Evolutionary conservation across 1,140 invertebrate species (phyloP).

Genomic region (Babylonia areolata): DNA sequence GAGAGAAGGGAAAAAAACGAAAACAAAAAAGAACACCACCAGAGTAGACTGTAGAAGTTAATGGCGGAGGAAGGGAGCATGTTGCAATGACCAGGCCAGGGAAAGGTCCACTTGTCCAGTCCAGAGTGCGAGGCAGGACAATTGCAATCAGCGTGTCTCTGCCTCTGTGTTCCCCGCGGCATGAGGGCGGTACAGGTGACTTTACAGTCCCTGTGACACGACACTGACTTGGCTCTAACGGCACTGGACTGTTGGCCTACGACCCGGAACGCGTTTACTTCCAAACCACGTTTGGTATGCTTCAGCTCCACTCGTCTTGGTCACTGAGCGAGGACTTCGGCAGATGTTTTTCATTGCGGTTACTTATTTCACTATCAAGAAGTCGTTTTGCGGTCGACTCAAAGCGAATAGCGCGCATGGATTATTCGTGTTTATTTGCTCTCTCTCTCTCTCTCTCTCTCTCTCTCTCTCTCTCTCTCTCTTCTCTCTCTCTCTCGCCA

Average conservation of each 20-base stretch:
- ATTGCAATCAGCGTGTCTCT: conserved; percentile 23
- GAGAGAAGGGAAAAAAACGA: too few relatives aligned
- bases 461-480: conserved; percentile 31
- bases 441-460: conserved; percentile 1
- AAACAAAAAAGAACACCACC: neutral
- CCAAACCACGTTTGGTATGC: too few relatives aligned
- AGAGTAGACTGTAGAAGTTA: neutral
- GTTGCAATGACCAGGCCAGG: neutral
- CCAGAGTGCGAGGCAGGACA: neutral
- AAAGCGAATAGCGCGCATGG: too few relatives aligned
- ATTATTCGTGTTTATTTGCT: neutral
- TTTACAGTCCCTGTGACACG: neutral
- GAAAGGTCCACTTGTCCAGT: conserved; percentile 5
- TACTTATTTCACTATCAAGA: too few relatives aligned
- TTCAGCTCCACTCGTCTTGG: too few relatives aligned
- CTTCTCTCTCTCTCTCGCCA: conserved; percentile 25
- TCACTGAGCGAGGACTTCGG: too few relatives aligned
- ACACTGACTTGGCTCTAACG: neutral
- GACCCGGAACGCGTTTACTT: too few relatives aligned
- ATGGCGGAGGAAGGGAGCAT: neutral
- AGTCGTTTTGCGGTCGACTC: too few relatives aligned
- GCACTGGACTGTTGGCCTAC: conserved; percentile 1
- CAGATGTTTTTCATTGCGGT: too few relatives aligned
- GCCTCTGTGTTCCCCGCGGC: neutral
- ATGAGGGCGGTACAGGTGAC: neutral